phyloP scores from a whole-genome alignment of 2,797 vertebrate genomes.

The Epinephelus malabaricus region DNA sequence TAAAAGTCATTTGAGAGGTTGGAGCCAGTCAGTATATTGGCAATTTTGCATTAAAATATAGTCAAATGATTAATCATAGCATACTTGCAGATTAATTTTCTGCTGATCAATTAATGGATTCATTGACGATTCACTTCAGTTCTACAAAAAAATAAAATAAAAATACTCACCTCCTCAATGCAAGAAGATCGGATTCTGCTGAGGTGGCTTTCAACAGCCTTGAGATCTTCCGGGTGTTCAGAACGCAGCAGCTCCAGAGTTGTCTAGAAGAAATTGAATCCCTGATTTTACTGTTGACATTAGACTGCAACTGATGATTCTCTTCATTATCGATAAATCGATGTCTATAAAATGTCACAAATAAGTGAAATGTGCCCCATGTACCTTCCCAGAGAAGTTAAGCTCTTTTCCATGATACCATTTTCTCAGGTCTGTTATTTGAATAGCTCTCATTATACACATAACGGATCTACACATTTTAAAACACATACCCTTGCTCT shows the following conservation, averaged over 20 bases:
- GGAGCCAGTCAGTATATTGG: no score
- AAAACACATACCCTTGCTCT: slow-evolving; percentile 86
- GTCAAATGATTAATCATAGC: neutral
- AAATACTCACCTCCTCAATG: slow-evolving; percentile 76
- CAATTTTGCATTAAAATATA: no score
- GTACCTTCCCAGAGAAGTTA: no score
- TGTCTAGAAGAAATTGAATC: slow-evolving; percentile 57
- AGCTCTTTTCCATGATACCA: fast-evolving
- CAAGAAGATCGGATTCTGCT: slow-evolving; percentile 80
- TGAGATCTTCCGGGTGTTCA: slow-evolving; percentile 83
- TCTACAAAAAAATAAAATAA: neutral
- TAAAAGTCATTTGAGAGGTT: no score
- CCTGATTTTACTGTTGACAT: neutral
- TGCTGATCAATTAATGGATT: neutral
- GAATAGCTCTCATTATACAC: neutral
- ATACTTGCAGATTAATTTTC: neutral
- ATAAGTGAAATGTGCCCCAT: no score
- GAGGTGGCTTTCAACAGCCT: slow-evolving; percentile 82
- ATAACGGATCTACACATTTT: neutral
- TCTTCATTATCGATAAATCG: no score
- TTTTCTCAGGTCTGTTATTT: neutral
- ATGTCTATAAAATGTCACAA: no score
- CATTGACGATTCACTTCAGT: neutral
- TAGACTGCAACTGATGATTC: no score
- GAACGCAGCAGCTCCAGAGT: slow-evolving; percentile 82